Conservation (phyloP, 2,888 invertebrate genomes). For the Sisyra terminalis region DNA sequence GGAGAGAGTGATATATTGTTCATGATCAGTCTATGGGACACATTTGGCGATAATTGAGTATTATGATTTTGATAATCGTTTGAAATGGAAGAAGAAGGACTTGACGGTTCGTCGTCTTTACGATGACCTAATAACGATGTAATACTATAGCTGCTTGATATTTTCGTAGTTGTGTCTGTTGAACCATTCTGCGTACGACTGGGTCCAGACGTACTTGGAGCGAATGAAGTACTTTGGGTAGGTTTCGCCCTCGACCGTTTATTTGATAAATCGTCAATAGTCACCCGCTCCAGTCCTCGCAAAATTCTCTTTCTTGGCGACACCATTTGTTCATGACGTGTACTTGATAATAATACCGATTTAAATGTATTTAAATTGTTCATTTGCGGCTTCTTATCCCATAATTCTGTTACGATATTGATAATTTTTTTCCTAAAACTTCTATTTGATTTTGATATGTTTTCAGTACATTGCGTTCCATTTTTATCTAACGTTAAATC, state of each 20-base stretch:
- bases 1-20: conserved; percentile 27
- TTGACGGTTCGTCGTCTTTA: conserved; percentile 24
- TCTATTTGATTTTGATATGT: conserved; percentile 1
- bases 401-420: conserved; percentile 10
- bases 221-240: conserved; percentile 23
- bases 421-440: conserved; percentile 7
- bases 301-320: conserved; percentile 72
- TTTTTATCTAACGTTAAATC: conserved; percentile 14
- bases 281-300: conserved; percentile 64
- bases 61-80: conserved; percentile 13
- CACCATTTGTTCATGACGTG: conserved; percentile 35
- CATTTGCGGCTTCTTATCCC: conserved; percentile 8
- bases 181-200: conserved; percentile 10
- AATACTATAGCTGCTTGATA: conserved; percentile 64
- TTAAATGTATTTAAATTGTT: conserved; percentile 15
- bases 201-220: conserved; percentile 14
- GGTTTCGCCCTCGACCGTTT: conserved; percentile 39
- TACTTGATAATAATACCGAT: conserved; percentile 17
- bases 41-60: conserved; percentile 19
- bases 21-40: conserved; percentile 20
- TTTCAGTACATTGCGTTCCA: conserved; percentile 18
- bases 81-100: conserved; percentile 26
- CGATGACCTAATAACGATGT: conserved; percentile 59
- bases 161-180: conserved; percentile 18
- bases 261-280: conserved; percentile 46